Percentiles rank a stretch among this genome's conserved stretches.
These are phyloP conservation scores for Hemithea aestivaria DNA, from an alignment of 2,888 invertebrate genomes.

Conservation along the genomic window DNA sequence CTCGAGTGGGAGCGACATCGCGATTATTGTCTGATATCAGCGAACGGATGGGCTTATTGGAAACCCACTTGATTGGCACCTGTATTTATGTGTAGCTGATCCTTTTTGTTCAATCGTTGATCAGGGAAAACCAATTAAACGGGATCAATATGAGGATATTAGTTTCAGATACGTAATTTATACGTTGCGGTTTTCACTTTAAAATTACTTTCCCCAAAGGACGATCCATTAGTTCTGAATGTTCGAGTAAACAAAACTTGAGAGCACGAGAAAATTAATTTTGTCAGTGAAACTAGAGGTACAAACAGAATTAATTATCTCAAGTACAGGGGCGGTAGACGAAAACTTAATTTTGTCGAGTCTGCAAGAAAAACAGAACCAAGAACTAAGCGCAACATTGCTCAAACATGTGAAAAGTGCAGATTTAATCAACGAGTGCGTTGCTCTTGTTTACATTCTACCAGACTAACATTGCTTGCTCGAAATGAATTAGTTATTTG, in stretches of 20 bases:
- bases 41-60: constrained; percentile 13
- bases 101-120: constrained; percentile 5
- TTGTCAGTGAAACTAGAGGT: no score
- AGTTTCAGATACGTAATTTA: no score
- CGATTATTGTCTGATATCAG: constrained; percentile 16
- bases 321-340: background rate
- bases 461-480: constrained; percentile 5
- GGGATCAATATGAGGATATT: constrained; percentile 5
- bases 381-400: constrained; percentile 7
- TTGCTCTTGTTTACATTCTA: constrained; percentile 7
- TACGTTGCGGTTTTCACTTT: no score
- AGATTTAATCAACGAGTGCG: constrained; percentile 2
- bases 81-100: constrained; percentile 11
- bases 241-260: no score
- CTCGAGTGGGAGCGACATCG: constrained; percentile 2
- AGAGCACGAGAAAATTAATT: no score
- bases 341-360: background rate
- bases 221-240: background rate
- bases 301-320: no score
- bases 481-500: no score
- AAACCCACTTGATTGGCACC: constrained; percentile 17
- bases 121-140: constrained; percentile 11
- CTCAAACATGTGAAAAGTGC: constrained; percentile 14
- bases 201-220: no score
- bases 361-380: constrained; percentile 4